Evolutionary conservation across 2,113 vertebrate genomes (phyloP).

Genomic region (Chelonoidis abingdonii): DNA sequence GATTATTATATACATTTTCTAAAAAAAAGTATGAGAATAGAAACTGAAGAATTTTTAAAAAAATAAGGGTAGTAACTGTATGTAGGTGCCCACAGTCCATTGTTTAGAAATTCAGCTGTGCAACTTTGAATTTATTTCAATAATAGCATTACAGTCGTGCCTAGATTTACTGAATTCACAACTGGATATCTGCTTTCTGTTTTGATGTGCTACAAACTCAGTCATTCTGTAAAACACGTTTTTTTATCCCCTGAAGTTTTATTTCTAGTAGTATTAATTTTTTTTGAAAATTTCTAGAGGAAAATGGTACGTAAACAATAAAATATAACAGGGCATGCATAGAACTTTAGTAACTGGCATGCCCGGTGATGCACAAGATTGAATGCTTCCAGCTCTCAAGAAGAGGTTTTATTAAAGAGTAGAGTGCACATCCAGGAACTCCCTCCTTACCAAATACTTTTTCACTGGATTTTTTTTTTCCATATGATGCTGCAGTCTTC

Average conservation of each 20-base stretch:
- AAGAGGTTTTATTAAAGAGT: background rate
- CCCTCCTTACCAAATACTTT: background rate
- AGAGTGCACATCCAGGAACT: background rate
- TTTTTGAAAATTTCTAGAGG: conserved; percentile 4
- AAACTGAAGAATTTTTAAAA: background rate
- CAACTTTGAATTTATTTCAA: background rate
- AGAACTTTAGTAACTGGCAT: background rate
- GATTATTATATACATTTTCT: background rate
- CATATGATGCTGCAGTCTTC: background rate
- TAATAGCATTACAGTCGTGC: background rate
- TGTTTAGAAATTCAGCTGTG: background rate
- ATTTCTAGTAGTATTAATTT: background rate
- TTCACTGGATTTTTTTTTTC: background rate
- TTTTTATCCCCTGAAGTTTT: background rate
- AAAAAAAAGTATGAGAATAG: background rate
- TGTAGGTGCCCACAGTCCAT: background rate
- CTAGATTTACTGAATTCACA: background rate
- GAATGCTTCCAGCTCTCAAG: background rate
- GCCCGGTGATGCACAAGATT: background rate
- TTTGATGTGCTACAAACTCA: conserved; percentile 18
- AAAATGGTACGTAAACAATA: background rate
- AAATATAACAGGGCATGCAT: background rate
- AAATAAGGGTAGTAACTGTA: background rate
- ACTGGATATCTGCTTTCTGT: conserved; percentile 18
- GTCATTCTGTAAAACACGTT: conserved; percentile 21